Evolutionary conservation across 2,113 vertebrate species (phyloP), one percentile per base, ranked within the genome.

Genomic region (Ancistrus triradiatus): DNA sequence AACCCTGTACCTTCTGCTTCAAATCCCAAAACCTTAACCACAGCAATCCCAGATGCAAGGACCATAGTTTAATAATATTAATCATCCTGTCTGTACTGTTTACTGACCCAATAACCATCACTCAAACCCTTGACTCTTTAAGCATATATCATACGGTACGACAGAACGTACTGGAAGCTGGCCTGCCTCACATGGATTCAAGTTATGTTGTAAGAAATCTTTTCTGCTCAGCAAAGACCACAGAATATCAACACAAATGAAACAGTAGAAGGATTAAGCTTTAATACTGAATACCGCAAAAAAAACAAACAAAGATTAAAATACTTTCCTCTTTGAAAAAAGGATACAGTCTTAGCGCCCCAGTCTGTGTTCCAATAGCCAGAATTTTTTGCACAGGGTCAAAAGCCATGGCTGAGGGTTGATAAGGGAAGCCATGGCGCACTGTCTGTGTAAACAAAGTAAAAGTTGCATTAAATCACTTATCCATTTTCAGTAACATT

Each of bases 381-480:
- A 99, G 76, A 81, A 98, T 98, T 88, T 98, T 99, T 93, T 99
- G 96, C 56, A 99, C 96, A 0, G 96, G 94, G 90, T 99, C 96
- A 85, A 98, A 99, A 68, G 95, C 94, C 93, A 99, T 88, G 6
- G 96, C 92, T 37, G 94, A 96, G 33, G 96, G 95, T 66, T 96
- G 94, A 77, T 96, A 89, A 65, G 96, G 95, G 76, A 99, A 99
- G 84, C 96, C 96, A 87, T 99, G 96, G 79, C 96, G 96, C 72
- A 98, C 92, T 69, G 96, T 99, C 96, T 99, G 85, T 71, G 53
- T n/a, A 77, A 49, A 27, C 68, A 81, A 63, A 83, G 38, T 1
- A 64, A 42, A 44, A 52, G 24, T 18, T 31, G n/a, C 17, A 48
- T 62, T 47, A 27, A 44, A 55, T 5, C 17, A n/a, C n/a, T n/a